Evolutionary conservation across 2,888 invertebrate genomes (phyloP).

Genomic region (Hypselothyrea guttata): DNA sequence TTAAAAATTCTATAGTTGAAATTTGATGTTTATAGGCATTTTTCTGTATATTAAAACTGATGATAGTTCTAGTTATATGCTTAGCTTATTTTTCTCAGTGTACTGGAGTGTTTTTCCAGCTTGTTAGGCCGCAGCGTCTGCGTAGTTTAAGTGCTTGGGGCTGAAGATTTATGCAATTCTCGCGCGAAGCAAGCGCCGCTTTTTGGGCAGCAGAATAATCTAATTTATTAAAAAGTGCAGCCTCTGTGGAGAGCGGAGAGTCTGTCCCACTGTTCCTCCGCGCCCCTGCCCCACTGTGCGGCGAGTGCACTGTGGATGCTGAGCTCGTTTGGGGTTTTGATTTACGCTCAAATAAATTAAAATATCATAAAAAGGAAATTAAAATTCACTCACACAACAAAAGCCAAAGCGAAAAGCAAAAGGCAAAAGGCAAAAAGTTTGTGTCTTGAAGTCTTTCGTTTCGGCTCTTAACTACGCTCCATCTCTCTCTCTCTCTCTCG

Average conservation of each 20-base stretch:
- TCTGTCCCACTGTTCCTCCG: too few relatives aligned
- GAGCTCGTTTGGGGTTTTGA: slow-evolving; percentile 77
- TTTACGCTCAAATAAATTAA: slow-evolving; percentile 81
- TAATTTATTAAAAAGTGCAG: slow-evolving; percentile 75
- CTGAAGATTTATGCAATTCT: slow-evolving; percentile 66
- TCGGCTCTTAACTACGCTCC: not conserved
- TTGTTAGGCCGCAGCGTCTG: slow-evolving; percentile 1
- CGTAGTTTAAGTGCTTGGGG: slow-evolving; percentile 3
- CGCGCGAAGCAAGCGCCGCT: slow-evolving; percentile 63
- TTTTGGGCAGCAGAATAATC: slow-evolving; percentile 53
- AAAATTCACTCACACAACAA: slow-evolving; percentile 79
- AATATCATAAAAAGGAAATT: slow-evolving; percentile 81
- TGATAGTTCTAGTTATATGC: too few relatives aligned
- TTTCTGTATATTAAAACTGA: too few relatives aligned
- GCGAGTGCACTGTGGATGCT: slow-evolving; percentile 30
- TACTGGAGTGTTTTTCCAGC: slow-evolving; percentile 5
- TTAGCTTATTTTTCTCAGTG: not conserved
- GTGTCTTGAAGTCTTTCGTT: slow-evolving; percentile 3
- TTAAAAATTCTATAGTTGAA: too few relatives aligned
- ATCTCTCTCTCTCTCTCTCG: not conserved
- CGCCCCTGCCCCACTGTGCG: not conserved
- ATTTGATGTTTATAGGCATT: too few relatives aligned
- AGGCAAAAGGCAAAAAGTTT: slow-evolving; percentile 4
- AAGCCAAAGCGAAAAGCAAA: slow-evolving; percentile 19
- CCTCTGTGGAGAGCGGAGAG: slow-evolving; percentile 36